Evolutionary conservation across 2,888 invertebrate species (phyloP), one percentile per base, ranked within the genome.

Genomic region (Odontocolon sp.): DNA sequence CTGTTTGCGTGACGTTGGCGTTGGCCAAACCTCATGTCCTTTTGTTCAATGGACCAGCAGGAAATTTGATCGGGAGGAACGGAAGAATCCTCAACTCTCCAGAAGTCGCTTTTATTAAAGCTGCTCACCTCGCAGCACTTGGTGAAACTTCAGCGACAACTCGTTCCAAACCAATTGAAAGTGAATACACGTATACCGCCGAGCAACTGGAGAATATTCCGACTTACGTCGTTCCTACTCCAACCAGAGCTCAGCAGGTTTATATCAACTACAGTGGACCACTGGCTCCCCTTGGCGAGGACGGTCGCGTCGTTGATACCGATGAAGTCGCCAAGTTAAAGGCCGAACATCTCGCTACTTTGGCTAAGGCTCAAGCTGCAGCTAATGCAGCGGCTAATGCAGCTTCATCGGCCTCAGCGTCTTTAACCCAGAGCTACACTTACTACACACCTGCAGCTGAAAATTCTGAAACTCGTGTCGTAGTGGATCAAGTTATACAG

Each of bases 101-200:
- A 72, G 90, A 90, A 84, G 90, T 90, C 3, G 88, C 89, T 9
- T 86, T 87, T 64, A 88, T 89, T 9, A 90, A 90, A 76, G 87
- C 87, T 1, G 88, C 87, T 1, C 90, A 90, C 75, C 87, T 90
- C 42, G 89, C 88, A 0, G 86, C 88, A 2, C 81, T 87, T 8
- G 89, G 89, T 9, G 50, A 77, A 3, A 77, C 57, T 47, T 69
- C 80, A 0, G 69, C 71, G 3, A 78, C 77, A 68, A 67, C 8
- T 40, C 40, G 8, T 57, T 40, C 3, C 23, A n/a, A n/a, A n/a
- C n/a, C n/a, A n/a, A n/a, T n/a, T n/a, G n/a, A n/a, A n/a, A n/a
- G n/a, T n/a, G n/a, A n/a, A n/a, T n/a, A n/a, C n/a, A n/a, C n/a
- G n/a, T n/a, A n/a, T n/a, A n/a, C n/a, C n/a, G n/a, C n/a, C n/a